Percentiles rank a stretch among this genome's conserved stretches.
These are phyloP conservation scores for Rosalia funebris DNA, from an alignment of 2,888 invertebrate genomes.

Conservation along the genomic window DNA sequence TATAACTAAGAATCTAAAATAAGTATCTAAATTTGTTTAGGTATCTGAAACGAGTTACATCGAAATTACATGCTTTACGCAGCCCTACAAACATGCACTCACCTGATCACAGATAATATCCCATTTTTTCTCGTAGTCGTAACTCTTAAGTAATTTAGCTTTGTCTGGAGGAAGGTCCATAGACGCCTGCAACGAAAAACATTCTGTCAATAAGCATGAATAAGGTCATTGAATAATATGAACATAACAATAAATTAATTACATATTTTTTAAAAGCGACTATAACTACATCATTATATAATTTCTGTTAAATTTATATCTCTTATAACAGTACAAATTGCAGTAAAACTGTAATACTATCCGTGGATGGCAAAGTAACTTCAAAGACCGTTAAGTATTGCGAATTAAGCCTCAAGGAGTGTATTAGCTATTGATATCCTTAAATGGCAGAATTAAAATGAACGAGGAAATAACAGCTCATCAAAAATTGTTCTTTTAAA, in stretches of 20 bases:
- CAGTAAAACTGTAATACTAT: neutral
- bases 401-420: neutral
- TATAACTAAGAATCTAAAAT: no score
- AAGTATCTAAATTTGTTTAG: no score
- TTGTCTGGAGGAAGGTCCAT: constrained; percentile 99
- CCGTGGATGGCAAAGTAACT: neutral
- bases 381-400: neutral
- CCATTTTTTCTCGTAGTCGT: constrained; percentile 99
- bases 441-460: neutral
- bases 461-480: neutral
- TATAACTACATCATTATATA: no score
- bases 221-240: no score
- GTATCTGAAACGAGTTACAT: no score
- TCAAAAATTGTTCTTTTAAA: no score
- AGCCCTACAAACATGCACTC: no score
- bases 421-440: neutral
- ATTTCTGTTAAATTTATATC: no score
- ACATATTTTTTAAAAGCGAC: no score
- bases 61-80: no score
- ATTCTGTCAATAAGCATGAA: no score
- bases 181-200: constrained; percentile 81
- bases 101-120: constrained; percentile 99
- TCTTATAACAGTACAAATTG: neutral
- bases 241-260: no score
- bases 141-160: constrained; percentile 92